Evolutionary conservation across 2,888 invertebrate genomes (phyloP).

Genomic region (Seira ritae): DNA sequence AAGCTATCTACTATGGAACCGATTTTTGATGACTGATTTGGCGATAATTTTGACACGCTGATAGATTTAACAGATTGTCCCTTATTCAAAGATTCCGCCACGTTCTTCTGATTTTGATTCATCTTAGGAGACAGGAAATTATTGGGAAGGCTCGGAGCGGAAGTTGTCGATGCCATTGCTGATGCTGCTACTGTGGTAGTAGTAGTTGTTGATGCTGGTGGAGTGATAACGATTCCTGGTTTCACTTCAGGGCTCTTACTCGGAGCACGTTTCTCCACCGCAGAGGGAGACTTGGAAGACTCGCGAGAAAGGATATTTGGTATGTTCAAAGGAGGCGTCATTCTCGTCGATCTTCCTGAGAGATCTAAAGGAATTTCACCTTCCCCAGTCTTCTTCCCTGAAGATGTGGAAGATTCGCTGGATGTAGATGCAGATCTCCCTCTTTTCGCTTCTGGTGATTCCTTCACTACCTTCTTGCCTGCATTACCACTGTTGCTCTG

Average conservation of each 20-base stretch:
- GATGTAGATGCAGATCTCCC: slow-evolving; percentile 58
- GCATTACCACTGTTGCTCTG: slow-evolving; percentile 41
- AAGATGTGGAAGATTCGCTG: slow-evolving; percentile 58
- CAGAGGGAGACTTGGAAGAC: slow-evolving; percentile 49
- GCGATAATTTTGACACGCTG: slow-evolving; percentile 59
- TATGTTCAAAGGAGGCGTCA: slow-evolving; percentile 48
- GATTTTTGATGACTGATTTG: slow-evolving; percentile 63
- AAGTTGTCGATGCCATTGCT: not conserved
- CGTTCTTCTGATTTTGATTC: slow-evolving; percentile 26
- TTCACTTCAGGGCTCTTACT: slow-evolving; percentile 44
- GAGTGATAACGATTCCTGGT: slow-evolving; percentile 24
- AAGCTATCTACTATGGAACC: slow-evolving; percentile 71
- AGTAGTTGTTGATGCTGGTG: slow-evolving; percentile 20
- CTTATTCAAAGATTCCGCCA: slow-evolving; percentile 39
- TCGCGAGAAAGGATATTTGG: slow-evolving; percentile 37
- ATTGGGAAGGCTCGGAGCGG: not conserved
- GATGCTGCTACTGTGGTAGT: not conserved
- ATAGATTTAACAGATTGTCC: slow-evolving; percentile 48
- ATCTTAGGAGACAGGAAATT: slow-evolving; percentile 50
- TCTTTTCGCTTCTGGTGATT: slow-evolving; percentile 47
- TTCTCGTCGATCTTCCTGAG: slow-evolving; percentile 60
- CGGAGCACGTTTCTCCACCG: slow-evolving; percentile 20
- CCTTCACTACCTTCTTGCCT: slow-evolving; percentile 46
- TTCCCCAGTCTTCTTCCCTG: slow-evolving; percentile 29
- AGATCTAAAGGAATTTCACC: slow-evolving; percentile 65